Evolutionary conservation across 1,140 invertebrate species (phyloP).

Genomic region (Coptotermes formosanus): DNA sequence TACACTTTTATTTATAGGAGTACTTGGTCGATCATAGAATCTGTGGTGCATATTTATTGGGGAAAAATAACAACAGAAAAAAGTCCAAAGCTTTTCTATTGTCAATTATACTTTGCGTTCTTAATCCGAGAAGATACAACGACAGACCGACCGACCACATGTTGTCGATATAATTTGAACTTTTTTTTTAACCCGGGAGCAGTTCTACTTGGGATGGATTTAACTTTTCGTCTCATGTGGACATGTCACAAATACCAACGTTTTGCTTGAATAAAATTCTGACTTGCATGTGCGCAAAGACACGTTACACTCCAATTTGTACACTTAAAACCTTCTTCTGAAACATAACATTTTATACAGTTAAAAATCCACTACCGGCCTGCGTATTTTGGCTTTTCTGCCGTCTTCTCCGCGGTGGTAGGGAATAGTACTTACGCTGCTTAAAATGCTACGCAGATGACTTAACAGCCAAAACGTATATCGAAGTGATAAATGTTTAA

Average conservation of each 20-base stretch:
- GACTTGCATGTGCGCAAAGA: too few relatives aligned
- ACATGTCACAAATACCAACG: neutral
- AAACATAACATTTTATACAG: too few relatives aligned
- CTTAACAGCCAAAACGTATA: too few relatives aligned
- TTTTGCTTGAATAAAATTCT: neutral
- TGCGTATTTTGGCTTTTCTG: too few relatives aligned
- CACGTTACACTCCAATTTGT: too few relatives aligned
- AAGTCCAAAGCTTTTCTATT: neutral
- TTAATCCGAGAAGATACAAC: neutral
- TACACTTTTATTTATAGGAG: neutral
- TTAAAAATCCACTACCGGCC: too few relatives aligned
- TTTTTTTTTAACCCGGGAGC: neutral
- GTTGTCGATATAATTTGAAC: neutral
- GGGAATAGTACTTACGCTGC: too few relatives aligned
- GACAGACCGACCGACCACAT: neutral
- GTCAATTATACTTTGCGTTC: neutral
- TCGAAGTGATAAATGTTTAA: too few relatives aligned
- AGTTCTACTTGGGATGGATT: neutral
- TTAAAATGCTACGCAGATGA: too few relatives aligned
- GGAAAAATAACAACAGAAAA: neutral
- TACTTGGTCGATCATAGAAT: neutral
- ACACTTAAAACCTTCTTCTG: too few relatives aligned
- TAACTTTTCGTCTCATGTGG: neutral
- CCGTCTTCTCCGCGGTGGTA: too few relatives aligned
- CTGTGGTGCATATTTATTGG: slow-evolving; percentile 16